Percentiles rank a stretch among this genome's conserved stretches.
Evolutionary conservation across 2,113 vertebrate species (phyloP).

Genomic region (Harpagus bidentatus): DNA sequence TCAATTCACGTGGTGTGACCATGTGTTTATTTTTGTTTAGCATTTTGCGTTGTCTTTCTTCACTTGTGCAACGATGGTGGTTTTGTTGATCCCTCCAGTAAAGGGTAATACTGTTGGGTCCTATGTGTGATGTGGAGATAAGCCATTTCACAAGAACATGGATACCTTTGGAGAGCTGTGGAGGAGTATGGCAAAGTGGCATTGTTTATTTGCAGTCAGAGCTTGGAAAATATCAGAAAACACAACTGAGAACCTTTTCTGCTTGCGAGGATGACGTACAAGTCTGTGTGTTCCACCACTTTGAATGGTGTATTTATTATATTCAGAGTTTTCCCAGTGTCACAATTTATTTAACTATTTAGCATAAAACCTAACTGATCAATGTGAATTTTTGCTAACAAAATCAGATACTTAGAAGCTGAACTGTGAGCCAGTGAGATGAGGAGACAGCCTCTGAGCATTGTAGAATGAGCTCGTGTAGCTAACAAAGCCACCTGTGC

Average conservation of each 20-base stretch:
- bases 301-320: neutral
- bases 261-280: neutral
- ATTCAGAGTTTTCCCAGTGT: neutral
- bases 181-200: neutral
- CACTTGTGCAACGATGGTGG: neutral
- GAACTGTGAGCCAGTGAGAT: neutral
- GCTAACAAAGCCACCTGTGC: neutral
- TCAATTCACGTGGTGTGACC: neutral
- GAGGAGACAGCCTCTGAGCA: neutral
- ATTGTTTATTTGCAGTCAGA: neutral
- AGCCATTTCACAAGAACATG: neutral
- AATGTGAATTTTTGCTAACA: neutral
- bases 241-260: neutral
- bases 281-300: neutral
- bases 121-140: rapidly evolving
- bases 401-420: neutral
- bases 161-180: neutral
- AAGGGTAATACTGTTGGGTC: neutral
- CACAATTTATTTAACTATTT: neutral
- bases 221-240: neutral
- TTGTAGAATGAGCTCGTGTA: neutral
- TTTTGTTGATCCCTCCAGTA: neutral
- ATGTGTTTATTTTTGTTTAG: neutral
- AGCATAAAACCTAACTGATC: neutral
- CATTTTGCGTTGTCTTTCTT: neutral